phyloP scores from a whole-genome alignment of 1,140 invertebrate species.

The Oryctes rhinoceros region DNA sequence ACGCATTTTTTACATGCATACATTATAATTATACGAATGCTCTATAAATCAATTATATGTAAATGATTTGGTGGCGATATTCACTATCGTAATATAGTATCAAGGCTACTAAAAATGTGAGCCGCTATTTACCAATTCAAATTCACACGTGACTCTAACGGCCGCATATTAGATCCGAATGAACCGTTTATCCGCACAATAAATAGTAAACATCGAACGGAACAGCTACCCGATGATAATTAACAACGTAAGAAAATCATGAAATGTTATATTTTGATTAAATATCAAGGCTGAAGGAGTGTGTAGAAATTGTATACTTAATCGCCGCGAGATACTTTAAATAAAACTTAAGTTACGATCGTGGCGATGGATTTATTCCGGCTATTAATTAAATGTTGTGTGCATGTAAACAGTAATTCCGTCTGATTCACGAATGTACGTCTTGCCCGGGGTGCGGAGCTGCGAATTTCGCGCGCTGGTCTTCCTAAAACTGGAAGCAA shows the following conservation, averaged over 20 bases:
- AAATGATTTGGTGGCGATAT: not conserved
- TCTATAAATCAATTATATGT: not conserved
- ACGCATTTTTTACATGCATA: not conserved
- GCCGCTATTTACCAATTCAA: not conserved
- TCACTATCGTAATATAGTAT: not conserved
- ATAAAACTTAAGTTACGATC: constrained; percentile 3
- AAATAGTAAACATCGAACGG: not conserved
- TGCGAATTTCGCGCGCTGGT: not conserved
- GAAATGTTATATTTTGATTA: no score
- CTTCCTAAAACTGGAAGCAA: not conserved
- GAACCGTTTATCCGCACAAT: not conserved
- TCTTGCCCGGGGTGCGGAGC: not conserved
- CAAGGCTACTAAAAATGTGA: not conserved
- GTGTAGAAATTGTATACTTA: not conserved
- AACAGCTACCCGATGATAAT: not conserved
- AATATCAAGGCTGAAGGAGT: not conserved
- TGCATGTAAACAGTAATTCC: not conserved
- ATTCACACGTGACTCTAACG: not conserved
- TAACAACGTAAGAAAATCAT: not conserved
- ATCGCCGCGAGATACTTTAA: not conserved
- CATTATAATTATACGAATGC: not conserved
- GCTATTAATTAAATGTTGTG: constrained; percentile 6
- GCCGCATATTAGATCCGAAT: not conserved
- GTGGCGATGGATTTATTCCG: constrained; percentile 4
- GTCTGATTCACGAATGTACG: not conserved